Evolutionary conservation across 2,888 invertebrate species (phyloP), one percentile per base, ranked within the genome.

Genomic region (Polia nebulosa): DNA sequence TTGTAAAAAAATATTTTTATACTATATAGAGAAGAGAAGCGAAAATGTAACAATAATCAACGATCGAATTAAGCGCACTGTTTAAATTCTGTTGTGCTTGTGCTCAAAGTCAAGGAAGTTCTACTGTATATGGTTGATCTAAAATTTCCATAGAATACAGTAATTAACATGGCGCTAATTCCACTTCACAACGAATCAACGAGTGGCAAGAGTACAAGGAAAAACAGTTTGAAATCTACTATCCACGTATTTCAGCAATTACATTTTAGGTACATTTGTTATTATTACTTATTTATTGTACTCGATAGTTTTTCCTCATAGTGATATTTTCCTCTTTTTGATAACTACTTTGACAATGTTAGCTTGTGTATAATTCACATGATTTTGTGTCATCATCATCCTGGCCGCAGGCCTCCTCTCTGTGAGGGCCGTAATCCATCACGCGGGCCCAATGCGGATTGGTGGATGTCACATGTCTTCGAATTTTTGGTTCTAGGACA

Each of bases 211-310:
- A n/a, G n/a, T 32, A 52, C n/a, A 11, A 66, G 55, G 71, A 75
- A 71, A 70, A 44, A 56, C 17, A 17, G 17, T 55, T 51, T n/a
- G 2, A 41, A 74, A 73, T 22, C 1, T 11, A 45, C 3, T 27
- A n/a, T 32, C 6, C 25, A 32, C 11, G 29, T 75, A 75, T 36
- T 55, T 41, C 17, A 71, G 34, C 49, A 51, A 74, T 65, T 55
- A 55, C 20, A 41, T 17, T 20, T 71, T 65, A 34, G 22, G 41
- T 71, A 36, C 8, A 17, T 39, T 15, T 44, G 17, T 63, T 53
- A 47, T 52, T 49, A 20, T n/a, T n/a, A n/a, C n/a, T n/a, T n/a
- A n/a, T n/a, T n/a, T n/a, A n/a, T 9, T 17, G 45, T 25, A 39
- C 7, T 17, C 20, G 4, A 27, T 68, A 34, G 17, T 22, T 55